Evolutionary conservation across 2,113 vertebrate genomes (phyloP).

Genomic region (Scomber scombrus): DNA sequence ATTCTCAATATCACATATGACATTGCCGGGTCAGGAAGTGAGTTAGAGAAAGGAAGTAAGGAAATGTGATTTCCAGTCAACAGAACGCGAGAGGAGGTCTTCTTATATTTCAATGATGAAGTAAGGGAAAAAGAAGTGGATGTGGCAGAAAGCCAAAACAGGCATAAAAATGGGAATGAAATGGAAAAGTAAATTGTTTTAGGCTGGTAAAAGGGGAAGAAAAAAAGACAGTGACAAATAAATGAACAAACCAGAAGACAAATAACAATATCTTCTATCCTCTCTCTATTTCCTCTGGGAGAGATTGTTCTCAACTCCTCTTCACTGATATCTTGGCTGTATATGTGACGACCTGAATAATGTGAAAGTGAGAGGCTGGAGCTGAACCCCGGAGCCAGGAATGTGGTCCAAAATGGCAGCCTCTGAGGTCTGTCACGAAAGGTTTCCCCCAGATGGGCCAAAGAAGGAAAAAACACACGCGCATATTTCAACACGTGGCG

Average conservation of each 20-base stretch:
- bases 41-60: conserved; percentile 30
- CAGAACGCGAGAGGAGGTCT: conserved; percentile 32
- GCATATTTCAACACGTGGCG: conserved; percentile 65
- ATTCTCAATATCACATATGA: conserved; percentile 41
- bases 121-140: conserved; percentile 42
- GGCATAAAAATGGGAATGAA: neutral
- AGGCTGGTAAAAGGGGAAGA: neutral
- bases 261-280: conserved; percentile 16
- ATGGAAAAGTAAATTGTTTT: conserved; percentile 10
- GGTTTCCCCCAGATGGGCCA: conserved; percentile 66
- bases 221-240: neutral
- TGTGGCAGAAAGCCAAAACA: conserved; percentile 17
- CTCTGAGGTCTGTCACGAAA: conserved; percentile 52
- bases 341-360: conserved; percentile 33
- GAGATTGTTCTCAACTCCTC: conserved; percentile 20
- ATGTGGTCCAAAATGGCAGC: conserved; percentile 37
- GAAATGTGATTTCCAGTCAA: conserved; percentile 64
- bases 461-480: conserved; percentile 42
- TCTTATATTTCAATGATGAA: conserved; percentile 51
- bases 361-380: conserved; percentile 43
- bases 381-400: conserved; percentile 44
- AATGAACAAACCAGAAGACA: conserved; percentile 21
- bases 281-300: conserved; percentile 34
- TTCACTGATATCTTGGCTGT: conserved; percentile 43
- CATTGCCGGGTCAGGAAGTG: conserved; percentile 43